Percentiles rank a stretch among this genome's conserved stretches.
These are phyloP conservation scores for Oxygymnocypris stewartii DNA, from an alignment of 2,113 vertebrate species.

Conservation along the genomic window DNA sequence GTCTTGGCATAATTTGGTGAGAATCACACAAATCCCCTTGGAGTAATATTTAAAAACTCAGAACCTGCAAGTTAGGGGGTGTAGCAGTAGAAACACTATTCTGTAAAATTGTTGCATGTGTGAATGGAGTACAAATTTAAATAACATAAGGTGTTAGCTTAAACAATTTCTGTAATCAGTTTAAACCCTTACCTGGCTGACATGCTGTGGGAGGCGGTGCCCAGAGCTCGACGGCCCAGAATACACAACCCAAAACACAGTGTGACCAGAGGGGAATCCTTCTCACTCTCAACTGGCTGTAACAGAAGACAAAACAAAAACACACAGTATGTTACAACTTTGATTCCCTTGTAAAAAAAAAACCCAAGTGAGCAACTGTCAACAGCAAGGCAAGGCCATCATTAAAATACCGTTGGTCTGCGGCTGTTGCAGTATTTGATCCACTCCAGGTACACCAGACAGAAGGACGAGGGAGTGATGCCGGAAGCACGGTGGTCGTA, in stretches of 20 bases:
- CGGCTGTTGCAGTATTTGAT: conserved; percentile 88
- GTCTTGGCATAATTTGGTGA: neutral
- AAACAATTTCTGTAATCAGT: neutral
- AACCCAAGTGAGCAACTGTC: neutral
- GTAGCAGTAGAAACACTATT: neutral
- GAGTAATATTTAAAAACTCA: neutral
- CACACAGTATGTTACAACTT: neutral
- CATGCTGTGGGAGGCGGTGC: conserved; percentile 90
- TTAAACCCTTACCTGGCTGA: conserved; percentile 80
- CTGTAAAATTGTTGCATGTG: neutral
- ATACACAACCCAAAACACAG: conserved; percentile 89
- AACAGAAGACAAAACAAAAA: conserved; percentile 39
- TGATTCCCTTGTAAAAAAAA: neutral
- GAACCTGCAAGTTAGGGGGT: neutral
- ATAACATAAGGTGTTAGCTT: too few species aligned
- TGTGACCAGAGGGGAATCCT: conserved; percentile 84
- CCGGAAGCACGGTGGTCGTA: conserved; percentile 86
- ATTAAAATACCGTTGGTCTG: conserved; percentile 75
- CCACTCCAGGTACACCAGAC: conserved; percentile 87
- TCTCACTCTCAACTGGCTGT: conserved; percentile 82
- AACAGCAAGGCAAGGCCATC: neutral
- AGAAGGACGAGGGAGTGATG: conserved; percentile 83
- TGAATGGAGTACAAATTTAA: neutral
- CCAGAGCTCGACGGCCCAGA: conserved; percentile 85
- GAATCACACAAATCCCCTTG: neutral